Base-by-base conservation (phyloP, 2,888 invertebrate genomes). In the Hemicrepidius hirtus region DNA sequence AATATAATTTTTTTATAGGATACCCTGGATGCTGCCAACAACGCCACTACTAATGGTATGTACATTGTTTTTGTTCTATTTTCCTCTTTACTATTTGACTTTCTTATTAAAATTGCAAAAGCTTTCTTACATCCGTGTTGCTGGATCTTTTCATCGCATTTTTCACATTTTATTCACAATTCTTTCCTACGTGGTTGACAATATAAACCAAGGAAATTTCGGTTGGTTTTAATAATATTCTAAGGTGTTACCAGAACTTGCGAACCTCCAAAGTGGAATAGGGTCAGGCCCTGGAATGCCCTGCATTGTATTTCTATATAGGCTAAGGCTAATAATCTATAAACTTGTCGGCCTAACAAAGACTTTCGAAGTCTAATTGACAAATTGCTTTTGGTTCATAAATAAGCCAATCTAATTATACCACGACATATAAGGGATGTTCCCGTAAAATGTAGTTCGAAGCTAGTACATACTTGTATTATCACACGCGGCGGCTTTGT, bases 401-500 rank as follows among this genome's bases (percentile, higher is more conserved):
- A 44, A 44, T 44, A 44, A 44, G 18, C 13, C 44, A 16, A 16
- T 5, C 5, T 44, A 44, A 44, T 32, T 44, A 18, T 44, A 18
- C 44, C 16, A 3, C 44, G 18, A 44, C 16, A 41, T 13, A 16
- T 18, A 16, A 44, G 44, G 44, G 44, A 44, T 18, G 44, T 44
- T 44, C 7, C 16, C 18, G 44, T 44, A 18, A 44, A 44, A 44
- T 16, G 18, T 9, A 18, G 44, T 44, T 44, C 44, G 44, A 44
- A 44, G 44, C 44, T 18, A 44, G 16, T 44, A 44, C 18, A 7
- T 44, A 18, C 18, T 44, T 44, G 18, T 44, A 44, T 18, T 1
- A 44, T 7, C 44, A 18, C 44, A 18, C 18, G 44, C 44, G 16
- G 44, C 44, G n/a, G n/a, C 13, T 41, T 44, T 44, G 44, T 44